Evolutionary conservation across 2,113 vertebrate species (phyloP), one percentile per base, ranked within the genome.

Genomic region (Connochaetes taurinus): DNA sequence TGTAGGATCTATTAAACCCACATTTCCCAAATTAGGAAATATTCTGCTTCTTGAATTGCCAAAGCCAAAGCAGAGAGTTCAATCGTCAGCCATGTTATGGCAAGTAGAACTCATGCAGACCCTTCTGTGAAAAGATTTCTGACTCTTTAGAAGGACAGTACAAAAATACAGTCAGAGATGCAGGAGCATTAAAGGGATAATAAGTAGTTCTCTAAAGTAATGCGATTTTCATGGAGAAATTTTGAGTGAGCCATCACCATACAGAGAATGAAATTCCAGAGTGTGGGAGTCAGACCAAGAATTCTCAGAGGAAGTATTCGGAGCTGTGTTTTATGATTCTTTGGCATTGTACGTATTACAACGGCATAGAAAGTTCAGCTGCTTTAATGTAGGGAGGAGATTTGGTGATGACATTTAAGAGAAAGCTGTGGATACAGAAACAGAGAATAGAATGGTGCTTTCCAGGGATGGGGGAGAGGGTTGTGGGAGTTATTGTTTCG

Each of bases 1-100:
- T 19, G 29, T 16, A 81, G 80, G 74, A 55, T 87, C 76, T 47
- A 60, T 87, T 64, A 95, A 87, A 52, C 45, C 36, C 53, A 85
- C 33, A 47, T 87, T 87, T 95, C 21, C 87, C 78, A 91, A 91
- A 83, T 71, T 97, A 85, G 53, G 87, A 91, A 96, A 87, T 12
- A 92, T 57, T 76, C 17, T 14, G 5, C 43, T 60, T 74, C 90
- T 50, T 95, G 55, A 57, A 71, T 47, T 58, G 62, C 91, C 62
- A 97, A 88, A 85, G 57, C 3, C 40, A 82, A 90, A 87, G 74
- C 16, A 47, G 31, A 80, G 67, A 90, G 50, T 81, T 97, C 76
- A 86, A 40, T 64, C 6, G 55, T 31, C 19, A 93, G 40, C 31
- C 23, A 53, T 12, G 4, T 52, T 71, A 88, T 40, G 53, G n/a